A percentile compares a stretch with the other conserved stretches of the same genome.
These are phyloP conservation scores for Malacoraja senta DNA, from an alignment of 2,797 vertebrate genomes.

Conservation along the genomic window DNA sequence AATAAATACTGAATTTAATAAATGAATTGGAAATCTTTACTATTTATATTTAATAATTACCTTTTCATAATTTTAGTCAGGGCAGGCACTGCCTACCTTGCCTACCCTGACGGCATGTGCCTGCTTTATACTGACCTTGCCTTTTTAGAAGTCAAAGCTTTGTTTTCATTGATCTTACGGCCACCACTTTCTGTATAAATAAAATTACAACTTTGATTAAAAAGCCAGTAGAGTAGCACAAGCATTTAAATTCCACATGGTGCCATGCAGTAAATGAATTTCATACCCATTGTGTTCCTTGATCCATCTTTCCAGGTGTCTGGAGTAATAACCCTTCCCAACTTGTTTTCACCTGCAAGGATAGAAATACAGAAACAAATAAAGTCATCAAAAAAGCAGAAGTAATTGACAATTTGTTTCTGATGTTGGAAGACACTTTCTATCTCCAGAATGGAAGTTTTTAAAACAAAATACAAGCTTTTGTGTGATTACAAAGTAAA, in stretches of 20 bases:
- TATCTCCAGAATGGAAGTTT: background rate
- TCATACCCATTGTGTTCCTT: constrained; percentile 89
- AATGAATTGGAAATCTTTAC: too few species aligned
- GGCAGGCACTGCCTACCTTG: too few species aligned
- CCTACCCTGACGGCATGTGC: too few species aligned
- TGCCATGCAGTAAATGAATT: background rate
- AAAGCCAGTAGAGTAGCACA: background rate
- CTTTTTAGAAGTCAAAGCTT: constrained; percentile 88
- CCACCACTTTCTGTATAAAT: constrained; percentile 79
- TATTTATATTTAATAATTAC: too few species aligned
- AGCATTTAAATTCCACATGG: background rate
- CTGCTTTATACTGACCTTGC: constrained; percentile 63
- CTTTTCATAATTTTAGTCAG: too few species aligned
- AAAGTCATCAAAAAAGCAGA: background rate
- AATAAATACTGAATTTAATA: too few species aligned
- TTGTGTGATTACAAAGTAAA: background rate
- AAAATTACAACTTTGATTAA: constrained; percentile 32
- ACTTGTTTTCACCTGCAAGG: constrained; percentile 86
- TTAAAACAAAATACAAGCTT: background rate
- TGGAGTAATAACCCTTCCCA: constrained; percentile 89
- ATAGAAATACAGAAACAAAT: background rate
- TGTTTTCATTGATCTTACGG: constrained; percentile 92
- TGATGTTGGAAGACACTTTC: background rate
- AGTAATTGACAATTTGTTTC: background rate
- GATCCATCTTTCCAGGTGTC: constrained; percentile 98